Evolutionary conservation across 2,888 invertebrate species (phyloP).

Genomic region (Ferdinandea cuprea): DNA sequence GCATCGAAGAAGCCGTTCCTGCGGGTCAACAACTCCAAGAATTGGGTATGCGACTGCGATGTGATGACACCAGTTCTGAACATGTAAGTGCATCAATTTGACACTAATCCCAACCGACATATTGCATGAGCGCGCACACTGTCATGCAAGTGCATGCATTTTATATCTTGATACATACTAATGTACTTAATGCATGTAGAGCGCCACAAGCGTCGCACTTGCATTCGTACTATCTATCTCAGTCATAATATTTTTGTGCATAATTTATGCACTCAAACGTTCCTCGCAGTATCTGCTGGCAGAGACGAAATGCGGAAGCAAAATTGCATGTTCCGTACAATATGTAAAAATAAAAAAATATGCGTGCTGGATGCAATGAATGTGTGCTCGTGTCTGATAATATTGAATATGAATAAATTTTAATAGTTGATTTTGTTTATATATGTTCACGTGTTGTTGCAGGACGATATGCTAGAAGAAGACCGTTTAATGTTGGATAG

Average conservation of each 20-base stretch:
- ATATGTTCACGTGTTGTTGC: slow-evolving; percentile 65
- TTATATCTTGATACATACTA: slow-evolving; percentile 19
- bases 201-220: slow-evolving; percentile 39
- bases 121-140: slow-evolving; percentile 66
- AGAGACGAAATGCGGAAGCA: slow-evolving; percentile 63
- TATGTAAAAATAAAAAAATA: slow-evolving; percentile 7
- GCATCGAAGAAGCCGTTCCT: slow-evolving; percentile 88
- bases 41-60: slow-evolving; percentile 84
- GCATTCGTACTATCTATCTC: slow-evolving; percentile 73
- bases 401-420: slow-evolving; percentile 30
- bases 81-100: slow-evolving; percentile 79
- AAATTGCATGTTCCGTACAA: slow-evolving; percentile 47
- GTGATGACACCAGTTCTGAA: slow-evolving; percentile 85
- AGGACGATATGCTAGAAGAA: slow-evolving; percentile 88
- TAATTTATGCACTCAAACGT: slow-evolving; percentile 37
- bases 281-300: background rate
- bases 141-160: slow-evolving; percentile 57
- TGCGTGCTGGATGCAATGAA: slow-evolving; percentile 20
- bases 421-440: slow-evolving; percentile 32
- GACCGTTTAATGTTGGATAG: slow-evolving; percentile 90
- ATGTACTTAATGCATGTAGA: slow-evolving; percentile 46
- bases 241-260: slow-evolving; percentile 57
- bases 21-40: slow-evolving; percentile 88
- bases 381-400: slow-evolving; percentile 6
- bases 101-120: slow-evolving; percentile 54